Conservation (phyloP, 2,797 vertebrate genomes). For the Spondyliosoma cantharus region DNA sequence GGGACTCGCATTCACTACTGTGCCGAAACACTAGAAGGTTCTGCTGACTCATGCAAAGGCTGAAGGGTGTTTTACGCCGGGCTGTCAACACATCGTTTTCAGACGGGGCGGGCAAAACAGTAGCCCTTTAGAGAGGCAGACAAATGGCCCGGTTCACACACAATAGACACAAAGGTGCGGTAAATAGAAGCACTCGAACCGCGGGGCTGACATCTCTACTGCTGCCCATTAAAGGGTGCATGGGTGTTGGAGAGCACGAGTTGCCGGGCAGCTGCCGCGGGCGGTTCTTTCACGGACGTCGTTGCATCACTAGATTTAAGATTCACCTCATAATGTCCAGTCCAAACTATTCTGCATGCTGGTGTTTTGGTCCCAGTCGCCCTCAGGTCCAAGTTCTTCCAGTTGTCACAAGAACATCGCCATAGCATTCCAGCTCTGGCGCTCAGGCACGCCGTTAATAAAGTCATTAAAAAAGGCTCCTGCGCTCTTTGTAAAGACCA, state of each 20-base stretch:
- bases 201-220: conserved; percentile 15
- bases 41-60: conserved; percentile 76
- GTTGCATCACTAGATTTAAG: background rate
- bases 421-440: conserved; percentile 14
- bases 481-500: conserved; percentile 27
- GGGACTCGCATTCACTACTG: conserved; percentile 49
- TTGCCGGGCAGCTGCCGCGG: conserved; percentile 30
- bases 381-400: background rate
- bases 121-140: conserved; percentile 58
- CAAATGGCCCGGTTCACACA: conserved; percentile 54
- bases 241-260: conserved; percentile 9
- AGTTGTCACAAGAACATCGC: conserved; percentile 3
- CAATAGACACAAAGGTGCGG: conserved; percentile 70
- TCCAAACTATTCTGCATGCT: background rate
- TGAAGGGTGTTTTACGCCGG: conserved; percentile 56
- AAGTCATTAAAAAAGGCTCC: conserved; percentile 45
- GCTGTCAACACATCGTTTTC: conserved; percentile 71
- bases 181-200: conserved; percentile 58
- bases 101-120: conserved; percentile 63
- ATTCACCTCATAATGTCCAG: background rate
- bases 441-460: conserved; percentile 52
- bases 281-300: background rate
- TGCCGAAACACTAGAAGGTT: conserved; percentile 59
- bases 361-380: too few relatives aligned
- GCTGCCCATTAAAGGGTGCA: background rate